A percentile compares a stretch with the other conserved stretches of the same genome.
phyloP scores from a whole-genome alignment of 2,797 vertebrate genomes.

The Forpus xanthops region DNA sequence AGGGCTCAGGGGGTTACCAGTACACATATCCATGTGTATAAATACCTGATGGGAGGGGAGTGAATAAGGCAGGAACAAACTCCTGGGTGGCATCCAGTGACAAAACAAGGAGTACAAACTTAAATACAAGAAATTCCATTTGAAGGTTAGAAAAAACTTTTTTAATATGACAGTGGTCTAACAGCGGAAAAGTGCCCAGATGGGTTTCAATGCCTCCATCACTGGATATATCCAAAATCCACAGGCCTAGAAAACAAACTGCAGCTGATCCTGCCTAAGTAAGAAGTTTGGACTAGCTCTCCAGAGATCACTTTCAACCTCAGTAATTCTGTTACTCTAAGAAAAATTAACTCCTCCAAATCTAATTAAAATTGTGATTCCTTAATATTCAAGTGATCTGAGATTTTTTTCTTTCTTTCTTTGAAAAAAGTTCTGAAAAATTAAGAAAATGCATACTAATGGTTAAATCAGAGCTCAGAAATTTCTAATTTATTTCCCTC shows the following conservation, averaged over 20 bases:
- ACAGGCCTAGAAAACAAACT: background rate
- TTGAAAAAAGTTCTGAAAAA: background rate
- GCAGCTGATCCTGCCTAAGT: background rate
- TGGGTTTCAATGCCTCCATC: background rate
- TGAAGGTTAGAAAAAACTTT: background rate
- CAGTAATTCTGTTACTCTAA: background rate
- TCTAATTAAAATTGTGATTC: background rate
- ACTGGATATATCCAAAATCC: background rate
- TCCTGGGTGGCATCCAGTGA: background rate
- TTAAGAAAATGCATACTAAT: background rate
- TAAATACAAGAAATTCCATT: background rate
- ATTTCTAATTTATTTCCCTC: background rate
- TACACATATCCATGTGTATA: background rate
- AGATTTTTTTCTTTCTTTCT: background rate
- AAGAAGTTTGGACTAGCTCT: background rate
- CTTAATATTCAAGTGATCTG: background rate
- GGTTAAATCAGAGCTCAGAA: background rate
- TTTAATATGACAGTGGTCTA: background rate
- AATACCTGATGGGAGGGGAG: background rate
- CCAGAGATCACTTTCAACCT: background rate
- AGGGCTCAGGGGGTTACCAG: background rate
- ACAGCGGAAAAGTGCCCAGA: background rate
- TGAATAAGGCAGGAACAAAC: background rate
- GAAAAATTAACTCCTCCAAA: background rate
- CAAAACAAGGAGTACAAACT: background rate